These are phyloP conservation scores for Frankliniella fusca DNA, from an alignment of 2,888 invertebrate genomes.

Conservation along the genomic window DNA sequence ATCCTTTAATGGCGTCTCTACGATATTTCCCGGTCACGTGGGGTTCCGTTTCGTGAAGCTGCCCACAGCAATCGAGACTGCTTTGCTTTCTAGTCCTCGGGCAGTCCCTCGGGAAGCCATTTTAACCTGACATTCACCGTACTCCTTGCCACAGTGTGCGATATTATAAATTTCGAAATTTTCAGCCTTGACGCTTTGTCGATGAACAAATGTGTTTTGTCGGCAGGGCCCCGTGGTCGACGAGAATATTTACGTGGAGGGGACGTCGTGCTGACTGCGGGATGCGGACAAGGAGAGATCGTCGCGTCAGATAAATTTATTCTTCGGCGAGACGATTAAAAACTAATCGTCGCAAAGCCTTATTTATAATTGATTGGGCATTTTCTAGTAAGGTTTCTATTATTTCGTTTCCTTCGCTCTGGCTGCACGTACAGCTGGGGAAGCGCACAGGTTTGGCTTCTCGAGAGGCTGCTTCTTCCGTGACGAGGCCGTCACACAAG, in stretches of 20 bases:
- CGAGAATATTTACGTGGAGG: conserved; percentile 22
- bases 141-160: not conserved
- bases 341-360: not conserved
- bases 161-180: no score
- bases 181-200: not conserved
- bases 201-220: not conserved
- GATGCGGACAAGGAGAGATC: not conserved
- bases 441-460: no score
- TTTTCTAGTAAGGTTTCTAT: not conserved
- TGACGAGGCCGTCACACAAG: no score
- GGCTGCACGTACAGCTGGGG: no score
- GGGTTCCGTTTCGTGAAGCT: no score
- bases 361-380: not conserved
- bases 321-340: not conserved
- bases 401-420: no score
- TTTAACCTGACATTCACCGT: not conserved
- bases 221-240: conserved; percentile 2
- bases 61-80: not conserved
- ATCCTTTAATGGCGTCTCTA: no score
- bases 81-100: not conserved
- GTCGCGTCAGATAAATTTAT: not conserved
- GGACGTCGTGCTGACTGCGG: conserved; percentile 4
- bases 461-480: no score
- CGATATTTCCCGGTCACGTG: no score
- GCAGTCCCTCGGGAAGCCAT: no score